A percentile compares a stretch with the other conserved stretches of the same genome.
These are phyloP conservation scores for Formicarius rufipectus DNA, from an alignment of 2,113 vertebrate genomes.

Conservation along the genomic window DNA sequence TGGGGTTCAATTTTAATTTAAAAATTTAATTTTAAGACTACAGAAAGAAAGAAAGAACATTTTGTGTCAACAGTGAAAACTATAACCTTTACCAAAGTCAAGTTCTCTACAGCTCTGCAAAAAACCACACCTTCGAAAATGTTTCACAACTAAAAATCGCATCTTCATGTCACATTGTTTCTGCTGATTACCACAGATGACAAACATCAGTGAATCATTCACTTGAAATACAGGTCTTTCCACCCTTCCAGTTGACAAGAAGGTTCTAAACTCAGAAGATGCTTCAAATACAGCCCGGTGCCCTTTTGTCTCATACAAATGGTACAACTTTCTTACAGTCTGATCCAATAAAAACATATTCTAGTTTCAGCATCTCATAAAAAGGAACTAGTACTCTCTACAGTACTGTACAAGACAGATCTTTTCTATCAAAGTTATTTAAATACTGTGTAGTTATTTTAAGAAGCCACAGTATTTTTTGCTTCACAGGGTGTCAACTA, in stretches of 20 bases:
- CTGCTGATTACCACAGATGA: not conserved
- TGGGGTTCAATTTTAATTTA: not conserved
- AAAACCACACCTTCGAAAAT: not conserved
- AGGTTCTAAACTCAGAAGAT: not conserved
- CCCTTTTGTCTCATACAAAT: not conserved
- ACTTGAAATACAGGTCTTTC: not conserved
- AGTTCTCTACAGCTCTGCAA: not conserved
- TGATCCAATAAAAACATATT: not conserved
- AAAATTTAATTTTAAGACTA: not conserved
- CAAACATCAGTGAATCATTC: not conserved
- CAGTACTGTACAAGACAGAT: not conserved
- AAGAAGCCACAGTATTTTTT: not conserved
- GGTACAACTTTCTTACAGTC: not conserved
- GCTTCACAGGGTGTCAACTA: not conserved
- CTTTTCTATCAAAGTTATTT: not conserved
- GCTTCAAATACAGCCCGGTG: not conserved
- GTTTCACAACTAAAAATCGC: not conserved
- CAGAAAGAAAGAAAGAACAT: not conserved
- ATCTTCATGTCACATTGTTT: not conserved
- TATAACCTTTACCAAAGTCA: not conserved
- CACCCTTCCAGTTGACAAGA: not conserved
- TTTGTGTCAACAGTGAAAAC: not conserved
- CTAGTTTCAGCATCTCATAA: not conserved
- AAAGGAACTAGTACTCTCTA: not conserved
- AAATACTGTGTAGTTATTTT: not conserved